Evolutionary conservation across 2,797 vertebrate species (phyloP).

Genomic region (Cygnus olor): DNA sequence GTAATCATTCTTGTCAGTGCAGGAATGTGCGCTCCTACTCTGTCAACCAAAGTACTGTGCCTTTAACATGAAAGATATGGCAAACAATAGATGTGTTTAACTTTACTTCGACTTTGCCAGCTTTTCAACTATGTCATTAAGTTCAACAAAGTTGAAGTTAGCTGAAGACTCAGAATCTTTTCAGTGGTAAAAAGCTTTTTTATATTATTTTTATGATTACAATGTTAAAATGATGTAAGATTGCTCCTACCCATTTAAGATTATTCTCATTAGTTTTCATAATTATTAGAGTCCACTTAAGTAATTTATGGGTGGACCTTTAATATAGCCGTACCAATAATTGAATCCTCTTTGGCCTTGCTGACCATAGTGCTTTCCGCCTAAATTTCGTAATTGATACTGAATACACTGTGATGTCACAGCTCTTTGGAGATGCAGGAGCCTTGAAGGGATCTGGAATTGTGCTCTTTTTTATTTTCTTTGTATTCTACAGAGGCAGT

Average conservation of each 20-base stretch:
- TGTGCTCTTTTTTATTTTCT: background rate
- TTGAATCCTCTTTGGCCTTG: slow-evolving; percentile 53
- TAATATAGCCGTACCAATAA: slow-evolving; percentile 43
- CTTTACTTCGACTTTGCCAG: background rate
- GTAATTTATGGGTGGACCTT: slow-evolving; percentile 55
- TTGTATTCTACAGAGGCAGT: background rate
- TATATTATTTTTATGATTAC: slow-evolving; percentile 62
- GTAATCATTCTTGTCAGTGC: background rate
- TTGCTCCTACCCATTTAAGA: slow-evolving; percentile 40
- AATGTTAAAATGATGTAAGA: slow-evolving; percentile 63
- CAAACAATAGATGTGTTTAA: background rate
- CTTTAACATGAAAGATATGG: background rate
- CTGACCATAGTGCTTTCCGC: slow-evolving; percentile 53
- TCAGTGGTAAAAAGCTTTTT: slow-evolving; percentile 1
- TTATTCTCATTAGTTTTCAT: slow-evolving; percentile 65
- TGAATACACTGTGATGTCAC: slow-evolving; percentile 1
- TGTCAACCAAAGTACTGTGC: background rate
- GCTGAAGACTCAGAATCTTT: slow-evolving; percentile 12
- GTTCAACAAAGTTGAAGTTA: slow-evolving; percentile 14
- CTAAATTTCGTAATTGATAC: slow-evolving; percentile 39
- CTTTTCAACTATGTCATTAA: slow-evolving; percentile 11
- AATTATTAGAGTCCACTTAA: slow-evolving; percentile 43
- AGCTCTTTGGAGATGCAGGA: background rate
- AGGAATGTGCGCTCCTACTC: background rate
- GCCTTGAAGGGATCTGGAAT: background rate